Conservation (phyloP, 2,888 invertebrate genomes). For the Drosophila barbarae region DNA sequence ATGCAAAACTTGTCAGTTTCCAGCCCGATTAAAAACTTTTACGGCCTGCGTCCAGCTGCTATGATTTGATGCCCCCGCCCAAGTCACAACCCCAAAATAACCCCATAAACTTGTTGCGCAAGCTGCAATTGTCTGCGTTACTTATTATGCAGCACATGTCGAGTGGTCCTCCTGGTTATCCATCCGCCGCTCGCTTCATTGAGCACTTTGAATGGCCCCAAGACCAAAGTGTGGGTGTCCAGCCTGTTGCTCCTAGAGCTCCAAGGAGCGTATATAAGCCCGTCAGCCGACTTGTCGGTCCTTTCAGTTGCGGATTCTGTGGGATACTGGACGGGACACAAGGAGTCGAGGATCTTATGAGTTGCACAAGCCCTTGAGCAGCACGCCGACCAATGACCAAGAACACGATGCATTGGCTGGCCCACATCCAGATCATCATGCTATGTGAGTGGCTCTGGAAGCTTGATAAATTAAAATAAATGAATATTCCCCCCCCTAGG, state of each 20-base stretch:
- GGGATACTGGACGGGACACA: conserved; percentile 26
- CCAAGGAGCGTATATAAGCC: conserved; percentile 48
- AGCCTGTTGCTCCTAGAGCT: conserved; percentile 2
- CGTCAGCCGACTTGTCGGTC: conserved; percentile 26
- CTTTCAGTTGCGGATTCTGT: conserved; percentile 56
- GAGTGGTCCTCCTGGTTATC: conserved; percentile 43
- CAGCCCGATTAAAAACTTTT: conserved; percentile 52
- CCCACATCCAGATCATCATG: conserved; percentile 57
- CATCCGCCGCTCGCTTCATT: conserved; percentile 55
- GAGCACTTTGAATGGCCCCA: conserved; percentile 58
- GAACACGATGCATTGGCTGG: conserved; percentile 63
- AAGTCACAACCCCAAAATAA: conserved; percentile 40
- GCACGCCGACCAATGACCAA: conserved; percentile 29
- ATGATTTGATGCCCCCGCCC: conserved; percentile 35
- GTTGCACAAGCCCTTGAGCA: conserved; percentile 43
- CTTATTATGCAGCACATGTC: conserved; percentile 70
- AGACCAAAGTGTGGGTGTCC: background rate
- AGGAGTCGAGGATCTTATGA: conserved; percentile 51
- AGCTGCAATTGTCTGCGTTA: conserved; percentile 65
- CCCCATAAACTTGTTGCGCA: conserved; percentile 68
- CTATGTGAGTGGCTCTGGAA: conserved; percentile 59
- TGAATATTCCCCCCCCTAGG: conserved; percentile 39
- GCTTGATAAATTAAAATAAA: too few relatives aligned
- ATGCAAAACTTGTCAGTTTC: conserved; percentile 49
- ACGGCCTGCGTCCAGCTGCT: conserved; percentile 49